phyloP scores from a whole-genome alignment of 2,797 vertebrate species.

The Vespertilio murinus region DNA sequence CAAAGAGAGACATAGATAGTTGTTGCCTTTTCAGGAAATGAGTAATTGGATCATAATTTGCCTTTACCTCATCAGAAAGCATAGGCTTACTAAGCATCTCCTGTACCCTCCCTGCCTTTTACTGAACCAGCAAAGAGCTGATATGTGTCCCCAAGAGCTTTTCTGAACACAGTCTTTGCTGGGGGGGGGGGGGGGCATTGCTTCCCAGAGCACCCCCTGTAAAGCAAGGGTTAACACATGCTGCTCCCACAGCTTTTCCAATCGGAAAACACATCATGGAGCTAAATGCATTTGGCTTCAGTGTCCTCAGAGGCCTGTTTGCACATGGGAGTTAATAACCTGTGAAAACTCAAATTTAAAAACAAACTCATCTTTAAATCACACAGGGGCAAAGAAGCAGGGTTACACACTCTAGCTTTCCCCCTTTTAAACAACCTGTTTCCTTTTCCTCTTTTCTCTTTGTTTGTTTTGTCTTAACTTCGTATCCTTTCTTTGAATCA shows the following conservation, averaged over 20 bases:
- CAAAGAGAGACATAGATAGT: neutral
- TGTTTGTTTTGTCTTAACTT: constrained; percentile 65
- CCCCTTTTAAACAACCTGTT: constrained; percentile 48
- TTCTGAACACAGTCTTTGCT: neutral
- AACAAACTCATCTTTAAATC: constrained; percentile 76
- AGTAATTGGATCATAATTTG: constrained; percentile 19
- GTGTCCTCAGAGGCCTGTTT: constrained; percentile 24
- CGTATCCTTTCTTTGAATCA: constrained; percentile 76
- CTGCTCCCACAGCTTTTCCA: neutral
- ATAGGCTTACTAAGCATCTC: neutral
- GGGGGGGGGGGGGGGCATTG: neutral
- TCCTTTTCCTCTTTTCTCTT: constrained; percentile 36
- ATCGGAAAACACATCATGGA: neutral
- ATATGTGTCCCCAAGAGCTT: neutral
- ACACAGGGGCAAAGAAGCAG: constrained; percentile 55
- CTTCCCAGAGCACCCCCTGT: neutral
- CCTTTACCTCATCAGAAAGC: constrained; percentile 15
- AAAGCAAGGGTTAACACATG: neutral
- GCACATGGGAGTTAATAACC: constrained; percentile 66
- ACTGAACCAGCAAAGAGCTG: neutral
- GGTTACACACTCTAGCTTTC: neutral
- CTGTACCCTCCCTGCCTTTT: neutral
- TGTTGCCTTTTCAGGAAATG: constrained; percentile 44
- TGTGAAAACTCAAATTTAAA: constrained; percentile 72
- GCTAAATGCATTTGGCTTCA: constrained; percentile 68